Evolutionary conservation across 2,113 vertebrate genomes (phyloP), one percentile per base, ranked within the genome.

Genomic region (Syngnathus typhle): DNA sequence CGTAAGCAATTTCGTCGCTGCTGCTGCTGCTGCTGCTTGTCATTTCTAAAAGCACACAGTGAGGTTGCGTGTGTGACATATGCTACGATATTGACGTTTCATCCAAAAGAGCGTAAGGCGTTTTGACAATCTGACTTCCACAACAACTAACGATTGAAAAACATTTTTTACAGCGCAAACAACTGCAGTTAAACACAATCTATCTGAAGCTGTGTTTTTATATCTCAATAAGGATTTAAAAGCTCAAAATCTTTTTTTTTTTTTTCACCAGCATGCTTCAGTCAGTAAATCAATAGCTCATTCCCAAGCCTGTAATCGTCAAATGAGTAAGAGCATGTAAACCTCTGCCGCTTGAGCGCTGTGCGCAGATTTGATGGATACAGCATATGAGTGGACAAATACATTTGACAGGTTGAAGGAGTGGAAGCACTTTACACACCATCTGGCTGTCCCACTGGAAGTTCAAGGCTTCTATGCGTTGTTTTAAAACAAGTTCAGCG

Each of bases 221-320:
- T 67, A 38, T 46, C 76, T 51, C 75, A 69, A 84, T 71, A 72
- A 74, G 71, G 65, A 73, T 61, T 75, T 81, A 43, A 64, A 78
- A 78, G 68, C 56, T 69, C 62, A 68, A 69, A 64, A n/a, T 61
- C 23, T 67, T 69, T 67, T 41, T 44, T 54, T 69, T 61, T 46
- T 46, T 41, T 41, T 7, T 6, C n/a, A 49, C 43, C 69, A 73
- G 74, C 69, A 82, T 66, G 61, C 74, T 49, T 51, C 65, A 59
- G 44, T 64, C 64, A 47, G 41, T 79, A 82, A 85, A 79, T 86
- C 82, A 81, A 88, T 81, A 84, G 65, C 72, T 88, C 83, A 84
- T 89, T 73, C 74, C 58, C 13, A 41, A 55, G 64, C 38, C 52
- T 65, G 64, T 80, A 80, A 84, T 87, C 73, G 67, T 65, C 72